Evolutionary conservation across 2,113 vertebrate genomes (phyloP).

Genomic region (Brevimyrus niger): DNA sequence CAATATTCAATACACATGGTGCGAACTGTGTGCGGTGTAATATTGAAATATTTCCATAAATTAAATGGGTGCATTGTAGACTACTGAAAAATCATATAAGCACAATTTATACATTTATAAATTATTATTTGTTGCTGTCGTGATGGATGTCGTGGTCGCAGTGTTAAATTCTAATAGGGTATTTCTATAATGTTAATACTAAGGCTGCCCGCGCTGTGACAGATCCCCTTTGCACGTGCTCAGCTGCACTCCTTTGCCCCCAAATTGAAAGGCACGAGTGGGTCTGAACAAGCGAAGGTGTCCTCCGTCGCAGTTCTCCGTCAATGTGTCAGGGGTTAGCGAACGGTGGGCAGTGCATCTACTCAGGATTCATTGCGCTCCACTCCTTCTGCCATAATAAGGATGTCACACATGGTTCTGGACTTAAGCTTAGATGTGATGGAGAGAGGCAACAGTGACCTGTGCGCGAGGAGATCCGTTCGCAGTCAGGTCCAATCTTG

Average conservation of each 20-base stretch:
- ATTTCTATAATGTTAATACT: neutral
- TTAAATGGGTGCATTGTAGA: neutral
- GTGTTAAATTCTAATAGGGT: neutral
- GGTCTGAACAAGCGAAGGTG: neutral
- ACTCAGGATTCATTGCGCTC: neutral
- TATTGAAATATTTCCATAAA: neutral
- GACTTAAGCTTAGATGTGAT: neutral
- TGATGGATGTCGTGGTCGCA: neutral
- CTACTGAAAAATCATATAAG: neutral
- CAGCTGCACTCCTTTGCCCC: neutral
- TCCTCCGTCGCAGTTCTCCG: neutral
- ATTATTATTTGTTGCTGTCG: neutral
- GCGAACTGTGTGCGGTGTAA: neutral
- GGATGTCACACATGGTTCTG: neutral
- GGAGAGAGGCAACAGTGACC: neutral
- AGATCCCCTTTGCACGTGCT: neutral
- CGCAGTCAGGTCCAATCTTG: neutral
- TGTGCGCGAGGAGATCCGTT: neutral
- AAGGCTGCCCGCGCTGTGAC: neutral
- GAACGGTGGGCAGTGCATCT: neutral
- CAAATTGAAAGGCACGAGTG: neutral
- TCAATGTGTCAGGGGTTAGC: neutral
- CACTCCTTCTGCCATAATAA: neutral
- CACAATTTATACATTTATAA: neutral
- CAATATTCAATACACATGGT: neutral